Percentiles rank a stretch among this genome's conserved stretches.
Evolutionary conservation across 2,797 vertebrate species (phyloP).

Genomic region (Agapornis canus): DNA sequence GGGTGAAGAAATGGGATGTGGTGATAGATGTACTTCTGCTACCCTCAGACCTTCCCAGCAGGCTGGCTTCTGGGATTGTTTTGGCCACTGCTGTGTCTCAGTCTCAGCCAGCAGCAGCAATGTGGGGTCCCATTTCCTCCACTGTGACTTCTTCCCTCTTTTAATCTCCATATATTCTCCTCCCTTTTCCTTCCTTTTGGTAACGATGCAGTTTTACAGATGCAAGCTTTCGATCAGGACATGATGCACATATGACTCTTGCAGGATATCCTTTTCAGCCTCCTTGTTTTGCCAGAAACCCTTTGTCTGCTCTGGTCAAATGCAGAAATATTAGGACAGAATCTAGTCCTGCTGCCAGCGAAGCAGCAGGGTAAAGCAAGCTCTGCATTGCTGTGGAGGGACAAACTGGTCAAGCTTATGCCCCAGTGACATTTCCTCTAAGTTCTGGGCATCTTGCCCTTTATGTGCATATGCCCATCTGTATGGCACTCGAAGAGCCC

Average conservation of each 20-base stretch:
- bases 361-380: not conserved
- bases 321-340: not conserved
- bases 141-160: not conserved
- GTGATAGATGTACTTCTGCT: not conserved
- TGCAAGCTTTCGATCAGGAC: not conserved
- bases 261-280: slow-evolving; percentile 31
- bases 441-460: not conserved
- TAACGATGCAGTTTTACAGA: not conserved
- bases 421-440: not conserved
- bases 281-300: not conserved
- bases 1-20: not conserved
- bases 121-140: not conserved
- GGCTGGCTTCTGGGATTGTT: not conserved
- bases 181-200: slow-evolving; percentile 31
- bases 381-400: not conserved
- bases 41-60: not conserved
- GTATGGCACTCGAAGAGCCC: not conserved
- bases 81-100: not conserved
- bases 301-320: not conserved
- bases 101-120: not conserved
- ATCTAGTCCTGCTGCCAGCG: not conserved
- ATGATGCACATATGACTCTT: not conserved
- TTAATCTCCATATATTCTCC: not conserved
- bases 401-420: not conserved
- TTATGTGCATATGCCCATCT: not conserved